These are phyloP conservation scores for Labia minor DNA, from an alignment of 2,888 invertebrate species.

Conservation along the genomic window DNA sequence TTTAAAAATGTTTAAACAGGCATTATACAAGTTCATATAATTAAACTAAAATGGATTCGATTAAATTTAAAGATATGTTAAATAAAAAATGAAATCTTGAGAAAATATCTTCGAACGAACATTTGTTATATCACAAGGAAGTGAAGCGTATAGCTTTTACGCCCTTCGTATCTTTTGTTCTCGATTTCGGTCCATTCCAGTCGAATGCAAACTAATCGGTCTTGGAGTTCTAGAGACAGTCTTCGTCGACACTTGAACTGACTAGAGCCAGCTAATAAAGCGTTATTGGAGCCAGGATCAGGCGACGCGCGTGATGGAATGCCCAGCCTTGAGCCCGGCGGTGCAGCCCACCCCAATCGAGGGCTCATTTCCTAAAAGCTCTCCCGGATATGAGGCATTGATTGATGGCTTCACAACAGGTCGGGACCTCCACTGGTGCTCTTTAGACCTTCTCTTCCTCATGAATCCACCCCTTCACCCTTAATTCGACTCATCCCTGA, in stretches of 20 bases:
- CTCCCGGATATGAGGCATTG: slow-evolving; percentile 32
- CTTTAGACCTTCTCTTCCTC: background rate
- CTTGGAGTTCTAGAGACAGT: background rate
- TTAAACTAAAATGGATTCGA: background rate
- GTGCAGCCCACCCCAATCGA: slow-evolving; percentile 1
- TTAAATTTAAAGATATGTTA: background rate
- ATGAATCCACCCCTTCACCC: background rate
- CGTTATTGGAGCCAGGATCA: slow-evolving; percentile 29
- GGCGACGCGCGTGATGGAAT: slow-evolving; percentile 23
- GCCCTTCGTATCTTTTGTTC: background rate
- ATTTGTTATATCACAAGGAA: background rate
- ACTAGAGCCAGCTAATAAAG: slow-evolving; percentile 1
- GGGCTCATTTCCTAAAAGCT: slow-evolving; percentile 32
- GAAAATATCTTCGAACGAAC: background rate
- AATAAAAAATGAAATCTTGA: background rate
- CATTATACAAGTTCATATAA: background rate
- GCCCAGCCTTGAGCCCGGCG: slow-evolving; percentile 14
- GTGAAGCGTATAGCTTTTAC: background rate
- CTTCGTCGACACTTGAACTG: background rate
- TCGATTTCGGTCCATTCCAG: background rate
- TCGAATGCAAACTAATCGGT: slow-evolving; percentile 13
- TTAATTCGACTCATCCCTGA: background rate
- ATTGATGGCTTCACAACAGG: slow-evolving; percentile 29
- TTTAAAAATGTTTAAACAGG: background rate
- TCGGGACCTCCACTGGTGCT: slow-evolving; percentile 6